Evolutionary conservation across 2,888 invertebrate species (phyloP).

Genomic region (Junonia oenone): DNA sequence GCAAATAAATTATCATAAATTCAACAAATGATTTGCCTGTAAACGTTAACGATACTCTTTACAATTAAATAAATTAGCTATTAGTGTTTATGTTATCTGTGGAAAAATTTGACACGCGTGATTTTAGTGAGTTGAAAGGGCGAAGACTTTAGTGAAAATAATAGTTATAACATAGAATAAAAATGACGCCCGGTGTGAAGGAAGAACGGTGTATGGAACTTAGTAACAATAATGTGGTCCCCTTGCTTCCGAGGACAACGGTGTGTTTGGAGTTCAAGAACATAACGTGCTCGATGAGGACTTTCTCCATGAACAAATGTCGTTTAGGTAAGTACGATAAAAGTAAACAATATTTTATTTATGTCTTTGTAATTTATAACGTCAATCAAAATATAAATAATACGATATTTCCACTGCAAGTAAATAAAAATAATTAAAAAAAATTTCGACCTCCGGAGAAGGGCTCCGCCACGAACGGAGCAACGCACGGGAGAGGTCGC

Average conservation of each 20-base stretch:
- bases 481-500: too few relatives aligned
- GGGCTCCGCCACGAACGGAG: too few relatives aligned
- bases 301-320: conserved; percentile 77
- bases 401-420: too few relatives aligned
- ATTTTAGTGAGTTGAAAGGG: neutral
- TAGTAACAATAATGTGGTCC: conserved; percentile 65
- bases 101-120: neutral
- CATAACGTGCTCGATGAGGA: conserved; percentile 81
- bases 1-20: neutral
- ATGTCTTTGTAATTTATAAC: too few relatives aligned
- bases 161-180: conserved; percentile 5
- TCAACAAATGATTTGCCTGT: neutral
- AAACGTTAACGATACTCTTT: neutral
- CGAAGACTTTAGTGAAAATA: neutral
- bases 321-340: conserved; percentile 76
- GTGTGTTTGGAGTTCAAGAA: conserved; percentile 85
- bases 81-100: neutral
- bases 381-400: too few relatives aligned
- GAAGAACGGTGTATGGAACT: conserved; percentile 46
- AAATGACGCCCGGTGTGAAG: conserved; percentile 48
- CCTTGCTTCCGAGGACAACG: conserved; percentile 75
- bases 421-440: too few relatives aligned
- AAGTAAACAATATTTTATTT: too few relatives aligned
- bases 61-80: too few relatives aligned
- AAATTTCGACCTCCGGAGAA: too few relatives aligned